Base-by-base conservation (phyloP, 2,797 vertebrate genomes). In the Cuculus canorus region DNA sequence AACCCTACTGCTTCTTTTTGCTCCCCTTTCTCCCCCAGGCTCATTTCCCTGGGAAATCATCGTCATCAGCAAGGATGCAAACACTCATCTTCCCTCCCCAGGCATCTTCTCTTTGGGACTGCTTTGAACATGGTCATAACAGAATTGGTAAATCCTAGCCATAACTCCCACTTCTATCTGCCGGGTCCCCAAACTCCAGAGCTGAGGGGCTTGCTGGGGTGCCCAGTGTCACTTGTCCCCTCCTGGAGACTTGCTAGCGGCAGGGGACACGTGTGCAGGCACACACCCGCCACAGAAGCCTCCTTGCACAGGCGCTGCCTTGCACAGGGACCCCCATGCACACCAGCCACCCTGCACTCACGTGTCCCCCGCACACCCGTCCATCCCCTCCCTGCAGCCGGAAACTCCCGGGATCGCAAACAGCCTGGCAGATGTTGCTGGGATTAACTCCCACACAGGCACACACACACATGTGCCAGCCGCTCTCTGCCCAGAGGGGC, bases 1-100 rank as follows among this genome's bases (percentile, higher is more conserved):
- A 91, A 77, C 60, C 75, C 30, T 35, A 63, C 25, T 7, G 14
- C 30, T 91, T 53, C 17, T 47, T 54, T 80, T 92, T 17, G 21
- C 45, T 84, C 57, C 22, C 23, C 25, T 88, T 79, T 81, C 30
- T 79, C 64, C 50, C 56, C 32, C 35, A 93, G 50, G 77, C 79
- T 97, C 73, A 90, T 96, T 98, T 98, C 78, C 87, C 92, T 92
- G 73, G 76, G 76, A 96, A 97, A 96, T 96, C 72, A 91, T 39
- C 66, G 86, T 94, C 66, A 68, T 64, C 7, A 1, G 61, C 39
- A 79, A 65, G 75, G 57, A 93, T 89, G 94, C 82, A 96, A 95
- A 94, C 86, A 50, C 2, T 1, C 10, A 14, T 23, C 3, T 69
- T 68, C 24, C 25, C 54, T 86, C 32, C 41, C 15, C 17, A 16